Evolutionary conservation across 2,797 vertebrate genomes (phyloP).

Genomic region (Propithecus perrieri): DNA sequence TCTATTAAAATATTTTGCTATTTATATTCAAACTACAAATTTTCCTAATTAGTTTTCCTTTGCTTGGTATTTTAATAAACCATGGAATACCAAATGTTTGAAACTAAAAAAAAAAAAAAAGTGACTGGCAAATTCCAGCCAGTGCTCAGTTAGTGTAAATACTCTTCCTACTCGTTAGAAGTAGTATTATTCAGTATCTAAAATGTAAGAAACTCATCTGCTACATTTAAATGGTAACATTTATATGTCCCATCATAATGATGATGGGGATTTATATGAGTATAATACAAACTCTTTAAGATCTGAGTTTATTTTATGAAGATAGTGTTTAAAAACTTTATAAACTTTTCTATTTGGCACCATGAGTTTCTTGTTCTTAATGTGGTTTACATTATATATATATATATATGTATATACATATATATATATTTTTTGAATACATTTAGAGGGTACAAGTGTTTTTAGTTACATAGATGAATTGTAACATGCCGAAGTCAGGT

Average conservation of each 20-base stretch:
- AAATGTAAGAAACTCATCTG: neutral
- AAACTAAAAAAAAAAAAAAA: neutral
- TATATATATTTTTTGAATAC: too few species aligned
- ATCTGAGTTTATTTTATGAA: neutral
- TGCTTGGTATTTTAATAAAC: neutral
- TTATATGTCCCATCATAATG: neutral
- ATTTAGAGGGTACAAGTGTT: too few species aligned
- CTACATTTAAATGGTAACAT: neutral
- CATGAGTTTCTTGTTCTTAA: neutral
- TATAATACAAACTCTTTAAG: neutral
- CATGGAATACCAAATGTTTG: neutral
- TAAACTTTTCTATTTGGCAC: neutral
- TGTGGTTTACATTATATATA: neutral
- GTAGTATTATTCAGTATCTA: neutral
- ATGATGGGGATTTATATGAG: neutral
- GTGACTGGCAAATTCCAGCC: neutral
- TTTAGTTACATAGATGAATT: too few species aligned
- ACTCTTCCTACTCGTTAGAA: neutral
- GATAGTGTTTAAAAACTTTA: neutral
- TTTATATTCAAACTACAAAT: neutral
- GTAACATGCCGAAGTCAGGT: too few species aligned
- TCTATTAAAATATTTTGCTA: constrained; percentile 4
- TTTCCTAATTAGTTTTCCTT: constrained; percentile 1
- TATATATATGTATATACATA: too few species aligned
- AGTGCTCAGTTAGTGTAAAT: neutral